phyloP scores from a whole-genome alignment of 2,888 invertebrate genomes.

The Xestia rhomboidea region DNA sequence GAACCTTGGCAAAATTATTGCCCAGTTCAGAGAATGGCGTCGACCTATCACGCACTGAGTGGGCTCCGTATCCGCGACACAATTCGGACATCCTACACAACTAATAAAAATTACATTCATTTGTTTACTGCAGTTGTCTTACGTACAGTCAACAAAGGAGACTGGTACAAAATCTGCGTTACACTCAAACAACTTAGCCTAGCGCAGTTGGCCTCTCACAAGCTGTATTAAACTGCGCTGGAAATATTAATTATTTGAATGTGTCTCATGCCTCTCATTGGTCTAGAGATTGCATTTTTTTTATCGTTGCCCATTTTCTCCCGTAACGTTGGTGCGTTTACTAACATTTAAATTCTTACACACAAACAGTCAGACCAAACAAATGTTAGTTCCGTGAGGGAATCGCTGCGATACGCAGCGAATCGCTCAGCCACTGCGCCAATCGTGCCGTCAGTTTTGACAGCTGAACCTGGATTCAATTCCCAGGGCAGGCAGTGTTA shows the following conservation, averaged over 20 bases:
- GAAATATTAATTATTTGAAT: background rate
- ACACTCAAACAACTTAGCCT: background rate
- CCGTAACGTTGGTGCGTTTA: background rate
- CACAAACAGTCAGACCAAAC: background rate
- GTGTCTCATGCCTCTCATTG: too few species aligned
- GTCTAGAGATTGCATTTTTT: background rate
- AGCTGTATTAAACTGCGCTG: background rate
- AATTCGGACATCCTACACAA: conserved; percentile 48
- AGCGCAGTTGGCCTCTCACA: background rate
- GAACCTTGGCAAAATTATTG: conserved; percentile 13
- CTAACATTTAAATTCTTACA: background rate
- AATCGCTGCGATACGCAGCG: background rate
- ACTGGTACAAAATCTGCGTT: background rate
- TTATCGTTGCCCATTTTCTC: background rate
- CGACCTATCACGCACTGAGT: conserved; percentile 39
- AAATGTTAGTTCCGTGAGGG: background rate
- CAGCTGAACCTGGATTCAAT: background rate
- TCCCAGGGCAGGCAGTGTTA: too few species aligned
- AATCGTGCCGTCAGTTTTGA: background rate
- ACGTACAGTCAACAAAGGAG: background rate
- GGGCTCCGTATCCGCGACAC: conserved; percentile 43
- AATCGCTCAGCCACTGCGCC: background rate
- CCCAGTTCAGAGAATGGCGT: conserved; percentile 39
- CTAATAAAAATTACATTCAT: conserved; percentile 38
- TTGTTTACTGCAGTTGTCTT: conserved; percentile 28